These are phyloP conservation scores for Glaucopsyche alexis DNA, from an alignment of 2,888 invertebrate species.

Conservation along the genomic window DNA sequence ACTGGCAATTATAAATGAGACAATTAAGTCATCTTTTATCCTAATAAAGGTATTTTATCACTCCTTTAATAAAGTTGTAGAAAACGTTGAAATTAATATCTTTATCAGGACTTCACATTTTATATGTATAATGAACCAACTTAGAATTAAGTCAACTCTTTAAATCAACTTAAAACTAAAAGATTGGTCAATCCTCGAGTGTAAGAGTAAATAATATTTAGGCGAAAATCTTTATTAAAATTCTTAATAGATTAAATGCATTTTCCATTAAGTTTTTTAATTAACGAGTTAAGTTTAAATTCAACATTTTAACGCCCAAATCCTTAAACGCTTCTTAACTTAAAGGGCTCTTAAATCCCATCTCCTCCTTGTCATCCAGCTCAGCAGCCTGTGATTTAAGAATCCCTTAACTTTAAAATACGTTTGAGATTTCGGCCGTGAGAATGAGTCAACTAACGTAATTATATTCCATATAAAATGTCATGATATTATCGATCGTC, in stretches of 20 bases:
- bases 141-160: not conserved
- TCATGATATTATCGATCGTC: too few relatives aligned
- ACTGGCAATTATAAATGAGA: not conserved
- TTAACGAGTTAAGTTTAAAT: too few relatives aligned
- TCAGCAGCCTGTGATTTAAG: too few relatives aligned
- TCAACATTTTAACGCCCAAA: too few relatives aligned
- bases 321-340: too few relatives aligned
- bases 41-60: not conserved
- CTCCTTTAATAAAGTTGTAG: not conserved
- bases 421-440: too few relatives aligned
- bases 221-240: not conserved
- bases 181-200: not conserved
- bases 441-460: too few relatives aligned
- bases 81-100: not conserved
- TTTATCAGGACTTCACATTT: not conserved
- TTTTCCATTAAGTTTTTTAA: too few relatives aligned
- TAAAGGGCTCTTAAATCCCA: too few relatives aligned
- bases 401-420: too few relatives aligned
- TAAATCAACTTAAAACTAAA: not conserved
- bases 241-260: not conserved
- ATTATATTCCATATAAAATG: too few relatives aligned
- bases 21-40: conserved; percentile 11
- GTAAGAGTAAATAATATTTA: not conserved
- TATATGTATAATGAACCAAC: not conserved
- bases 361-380: too few relatives aligned